Base-by-base conservation (phyloP, 2,797 vertebrate species). In the Phalloptychus januarius region DNA sequence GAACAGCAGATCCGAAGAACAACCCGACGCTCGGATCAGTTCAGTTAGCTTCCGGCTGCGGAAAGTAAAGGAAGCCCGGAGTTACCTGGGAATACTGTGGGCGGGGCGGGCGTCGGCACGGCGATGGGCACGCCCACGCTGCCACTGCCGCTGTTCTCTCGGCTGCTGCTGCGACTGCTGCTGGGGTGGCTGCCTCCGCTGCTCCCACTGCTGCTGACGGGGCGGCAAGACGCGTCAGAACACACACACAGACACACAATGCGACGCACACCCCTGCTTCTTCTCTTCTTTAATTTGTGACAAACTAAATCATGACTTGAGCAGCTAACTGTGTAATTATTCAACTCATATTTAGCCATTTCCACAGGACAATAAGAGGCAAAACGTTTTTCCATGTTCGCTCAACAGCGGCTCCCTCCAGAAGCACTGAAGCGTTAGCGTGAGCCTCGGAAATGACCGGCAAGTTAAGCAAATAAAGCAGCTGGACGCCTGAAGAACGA, bases 111-210 rank as follows among this genome's bases (percentile, higher is more conserved):
- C 7, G 98, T 99, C 0, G 98, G 98, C 86, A 99, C 98, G 2
- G 97, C 98, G 61, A 99, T 99, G 75, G 98, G 98, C 50, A 99
- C 94, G 15, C 98, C 98, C 79, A 99, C 98, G 18, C 98, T 99
- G 85, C 98, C 98, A 67, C 98, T 99, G 81, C 98, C 98, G n/a
- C 98, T 99, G 96, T 99, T 99, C 94, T 99, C 98, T 75, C 98
- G 95, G 93, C 98, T 99, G 96, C 98, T 99, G 96, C 98, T 99
- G 90, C 98, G 96, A 89, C 98, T 99, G 83, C 98, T 98, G 92
- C 98, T 98, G 88, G 98, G 98, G 91, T 98, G 98, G 84, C 98
- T 98, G 85, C 98, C 97, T 72, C 98, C 98, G 16, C 98, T 99
- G 92, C 98, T 98, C 78, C 98, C 98, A 92, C 98, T 99, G 95